Evolutionary conservation across 2,888 invertebrate species (phyloP).

Genomic region (Leucoma salicis): DNA sequence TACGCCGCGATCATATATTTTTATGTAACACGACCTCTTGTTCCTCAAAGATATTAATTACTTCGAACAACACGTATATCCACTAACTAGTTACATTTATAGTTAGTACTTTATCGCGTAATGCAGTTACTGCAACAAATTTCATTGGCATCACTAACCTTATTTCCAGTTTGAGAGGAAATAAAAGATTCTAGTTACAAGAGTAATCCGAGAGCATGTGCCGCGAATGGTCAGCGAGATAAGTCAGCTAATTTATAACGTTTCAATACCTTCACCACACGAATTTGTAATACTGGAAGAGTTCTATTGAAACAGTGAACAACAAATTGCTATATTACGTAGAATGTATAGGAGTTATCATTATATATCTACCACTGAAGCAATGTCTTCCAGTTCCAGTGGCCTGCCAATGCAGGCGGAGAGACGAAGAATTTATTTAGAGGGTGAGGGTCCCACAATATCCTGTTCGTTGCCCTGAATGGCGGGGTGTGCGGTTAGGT

Average conservation of each 20-base stretch:
- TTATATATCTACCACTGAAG: no score
- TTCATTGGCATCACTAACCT: conserved; percentile 38
- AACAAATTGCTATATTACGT: no score
- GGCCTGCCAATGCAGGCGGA: no score
- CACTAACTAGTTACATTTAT: conserved; percentile 15
- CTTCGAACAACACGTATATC: not conserved
- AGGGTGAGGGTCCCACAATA: no score
- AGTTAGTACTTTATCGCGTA: conserved; percentile 32
- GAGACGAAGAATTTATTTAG: no score
- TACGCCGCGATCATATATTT: no score
- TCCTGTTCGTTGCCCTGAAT: no score
- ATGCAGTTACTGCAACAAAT: conserved; percentile 36
- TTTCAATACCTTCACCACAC: conserved; percentile 59
- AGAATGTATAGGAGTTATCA: no score
- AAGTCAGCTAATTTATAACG: conserved; percentile 71
- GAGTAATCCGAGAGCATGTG: conserved; percentile 69
- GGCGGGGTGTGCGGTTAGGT: no score
- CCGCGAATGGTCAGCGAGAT: conserved; percentile 71
- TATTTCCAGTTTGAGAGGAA: conserved; percentile 44
- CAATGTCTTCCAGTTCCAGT: no score
- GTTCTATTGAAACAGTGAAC: no score
- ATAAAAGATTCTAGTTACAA: conserved; percentile 53
- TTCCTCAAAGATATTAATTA: not conserved
- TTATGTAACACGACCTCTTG: not conserved
- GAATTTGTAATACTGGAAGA: conserved; percentile 15